Percentiles rank a stretch among this genome's conserved stretches.
Evolutionary conservation across 2,888 invertebrate species (phyloP).

Genomic region (Sarcophaga rosellei): DNA sequence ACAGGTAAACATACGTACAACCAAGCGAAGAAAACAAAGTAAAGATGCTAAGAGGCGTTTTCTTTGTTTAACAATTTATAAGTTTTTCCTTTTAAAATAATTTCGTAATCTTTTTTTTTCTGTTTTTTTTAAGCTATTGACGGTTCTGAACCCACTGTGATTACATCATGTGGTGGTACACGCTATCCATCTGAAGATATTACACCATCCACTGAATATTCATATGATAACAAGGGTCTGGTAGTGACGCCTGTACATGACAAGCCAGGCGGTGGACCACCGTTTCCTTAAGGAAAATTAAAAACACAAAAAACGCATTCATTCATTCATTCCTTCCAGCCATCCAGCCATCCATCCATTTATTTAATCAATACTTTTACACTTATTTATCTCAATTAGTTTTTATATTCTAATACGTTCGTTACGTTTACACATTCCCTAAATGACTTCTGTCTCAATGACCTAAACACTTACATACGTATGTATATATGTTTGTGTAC

Average conservation of each 20-base stretch:
- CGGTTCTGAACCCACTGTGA: conserved; percentile 85
- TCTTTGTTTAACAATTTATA: conserved; percentile 43
- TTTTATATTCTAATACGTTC: background rate
- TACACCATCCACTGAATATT: conserved; percentile 88
- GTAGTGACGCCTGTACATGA: conserved; percentile 84
- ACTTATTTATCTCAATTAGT: conserved; percentile 40
- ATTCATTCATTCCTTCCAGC: too few species aligned
- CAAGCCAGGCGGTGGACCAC: conserved; percentile 72
- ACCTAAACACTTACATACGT: conserved; percentile 19
- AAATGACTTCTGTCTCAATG: conserved; percentile 45
- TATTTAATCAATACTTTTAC: conserved; percentile 26
- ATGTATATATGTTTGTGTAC: background rate
- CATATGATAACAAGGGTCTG: conserved; percentile 90
- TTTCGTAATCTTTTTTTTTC: conserved; percentile 12
- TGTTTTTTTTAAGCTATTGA: conserved; percentile 80
- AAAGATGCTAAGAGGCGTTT: background rate
- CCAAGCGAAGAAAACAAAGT: background rate
- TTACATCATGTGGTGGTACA: conserved; percentile 87
- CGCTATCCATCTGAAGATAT: conserved; percentile 90
- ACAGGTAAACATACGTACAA: conserved; percentile 74
- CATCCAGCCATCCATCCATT: background rate
- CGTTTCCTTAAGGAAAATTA: conserved; percentile 66
- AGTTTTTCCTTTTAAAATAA: conserved; percentile 38
- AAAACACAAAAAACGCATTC: conserved; percentile 36
- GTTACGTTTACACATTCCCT: conserved; percentile 17